Base-by-base conservation (phyloP, 2,797 vertebrate species). In the Helicolenus hilgendorfi region DNA sequence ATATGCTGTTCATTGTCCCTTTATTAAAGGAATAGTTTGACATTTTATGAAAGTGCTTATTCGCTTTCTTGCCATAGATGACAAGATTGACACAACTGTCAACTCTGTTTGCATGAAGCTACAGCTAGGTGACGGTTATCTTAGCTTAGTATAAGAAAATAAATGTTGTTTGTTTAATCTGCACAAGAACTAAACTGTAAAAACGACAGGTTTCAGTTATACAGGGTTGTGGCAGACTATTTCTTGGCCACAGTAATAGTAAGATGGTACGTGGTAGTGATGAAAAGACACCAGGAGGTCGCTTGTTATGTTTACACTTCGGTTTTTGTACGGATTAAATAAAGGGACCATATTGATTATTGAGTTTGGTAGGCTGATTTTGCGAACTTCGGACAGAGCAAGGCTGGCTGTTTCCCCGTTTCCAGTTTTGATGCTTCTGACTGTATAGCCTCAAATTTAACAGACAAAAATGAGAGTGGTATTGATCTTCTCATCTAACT, bases 151-250 rank as follows among this genome's bases (percentile, higher is more conserved):
- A 2, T 36, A 36, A 5, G 11, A 11, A 7, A 3, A 58, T n/a
- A 7, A 53, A 11, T 63, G 49, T 35, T 13, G 5, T 35, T 53
- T 55, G 29, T 65, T 38, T 77, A 38, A 55, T 36, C 45, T 0
- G 2, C 29, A 49, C 13, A 33, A 53, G 49, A 64, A 1, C 2
- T 1, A 4, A 63, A 5, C 1, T 18, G n/a, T 31, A 31, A 11
- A 59, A 41, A n/a, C 0, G 2, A 27, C 4, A 53, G 14, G 26
- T 74, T 62, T 29, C 31, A 45, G 70, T 72, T 20, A 38, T 15
- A 9, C 2, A 1, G 9, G 22, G 3, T 0, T 35, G 7, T 9
- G n/a, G 29, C 0, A 0, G 14, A 67, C 15, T 26, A n/a, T 58
- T 18, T 73, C 36, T 20, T 27, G 9, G 10, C 0, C 15, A 29